These are phyloP conservation scores for Brachionus paranguensis DNA, from an alignment of 1,140 invertebrate species.

Conservation along the genomic window DNA sequence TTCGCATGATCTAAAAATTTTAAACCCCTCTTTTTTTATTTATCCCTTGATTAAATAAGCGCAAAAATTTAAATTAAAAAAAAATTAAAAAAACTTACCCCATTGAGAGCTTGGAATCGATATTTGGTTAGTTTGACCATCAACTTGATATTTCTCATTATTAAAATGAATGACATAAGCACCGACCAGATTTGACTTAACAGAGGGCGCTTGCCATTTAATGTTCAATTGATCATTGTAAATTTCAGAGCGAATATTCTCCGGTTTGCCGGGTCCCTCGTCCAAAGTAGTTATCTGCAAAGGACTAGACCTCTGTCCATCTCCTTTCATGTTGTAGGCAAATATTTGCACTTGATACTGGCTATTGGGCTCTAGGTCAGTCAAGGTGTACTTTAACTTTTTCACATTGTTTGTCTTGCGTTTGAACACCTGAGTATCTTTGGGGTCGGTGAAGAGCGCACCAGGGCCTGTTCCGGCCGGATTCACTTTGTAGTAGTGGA, in stretches of 20 bases:
- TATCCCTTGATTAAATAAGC: not conserved
- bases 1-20: not conserved
- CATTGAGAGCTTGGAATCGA: not conserved
- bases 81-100: not conserved
- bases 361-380: constrained; percentile 17
- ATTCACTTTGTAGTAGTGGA: constrained; percentile 24
- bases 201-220: not conserved
- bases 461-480: not conserved
- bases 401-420: constrained; percentile 6
- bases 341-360: constrained; percentile 32
- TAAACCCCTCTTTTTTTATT: not conserved
- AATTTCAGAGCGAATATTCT: constrained; percentile 16
- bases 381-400: not conserved
- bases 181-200: not conserved
- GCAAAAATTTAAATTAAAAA: not conserved
- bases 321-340: constrained; percentile 36
- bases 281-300: constrained; percentile 13
- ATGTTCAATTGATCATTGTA: not conserved
- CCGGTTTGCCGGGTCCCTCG: constrained; percentile 1
- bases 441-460: not conserved
- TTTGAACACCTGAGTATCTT: constrained; percentile 6
- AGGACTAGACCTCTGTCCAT: constrained; percentile 12
- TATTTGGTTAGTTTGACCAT: not conserved
- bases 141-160: not conserved
- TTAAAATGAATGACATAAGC: constrained; percentile 7